Percentiles rank a stretch among this genome's conserved stretches.
Evolutionary conservation across 2,113 vertebrate species (phyloP).

Genomic region (Cephalopholis sonnerati): DNA sequence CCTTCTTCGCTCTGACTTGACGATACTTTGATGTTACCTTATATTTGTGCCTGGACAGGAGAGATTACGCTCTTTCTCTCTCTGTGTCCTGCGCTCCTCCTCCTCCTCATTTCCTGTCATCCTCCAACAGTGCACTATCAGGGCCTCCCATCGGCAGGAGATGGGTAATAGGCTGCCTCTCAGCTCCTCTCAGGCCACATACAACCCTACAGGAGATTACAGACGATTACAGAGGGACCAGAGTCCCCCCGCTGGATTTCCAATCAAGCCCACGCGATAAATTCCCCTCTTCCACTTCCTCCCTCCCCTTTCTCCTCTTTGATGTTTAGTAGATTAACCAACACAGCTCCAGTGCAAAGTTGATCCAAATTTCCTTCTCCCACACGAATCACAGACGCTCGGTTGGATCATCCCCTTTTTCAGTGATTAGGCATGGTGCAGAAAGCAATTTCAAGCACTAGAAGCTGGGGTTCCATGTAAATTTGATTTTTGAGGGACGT

Average conservation of each 20-base stretch:
- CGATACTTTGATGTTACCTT: slow-evolving; percentile 42
- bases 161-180: slow-evolving; percentile 65
- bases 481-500: slow-evolving; percentile 52
- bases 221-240: slow-evolving; percentile 65
- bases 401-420: slow-evolving; percentile 71
- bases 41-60: slow-evolving; percentile 33
- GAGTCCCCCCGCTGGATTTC: slow-evolving; percentile 67
- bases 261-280: slow-evolving; percentile 69
- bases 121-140: slow-evolving; percentile 59
- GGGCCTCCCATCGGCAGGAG: slow-evolving; percentile 60
- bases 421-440: slow-evolving; percentile 71
- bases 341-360: slow-evolving; percentile 63
- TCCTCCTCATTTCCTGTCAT: slow-evolving; percentile 67
- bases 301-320: slow-evolving; percentile 58
- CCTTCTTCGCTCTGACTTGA: slow-evolving; percentile 16
- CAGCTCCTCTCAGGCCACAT: slow-evolving; percentile 57
- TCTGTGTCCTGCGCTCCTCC: slow-evolving; percentile 5
- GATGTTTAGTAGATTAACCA: slow-evolving; percentile 78
- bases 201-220: slow-evolving; percentile 73
- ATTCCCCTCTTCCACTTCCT: slow-evolving; percentile 52
- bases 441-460: slow-evolving; percentile 68
- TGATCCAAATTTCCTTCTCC: slow-evolving; percentile 72
- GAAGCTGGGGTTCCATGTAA: slow-evolving; percentile 52
- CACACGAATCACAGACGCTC: slow-evolving; percentile 59
- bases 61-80: slow-evolving; percentile 24